Evolutionary conservation across 2,113 vertebrate genomes (phyloP).

Genomic region (Poeciliopsis turrubarensis): DNA sequence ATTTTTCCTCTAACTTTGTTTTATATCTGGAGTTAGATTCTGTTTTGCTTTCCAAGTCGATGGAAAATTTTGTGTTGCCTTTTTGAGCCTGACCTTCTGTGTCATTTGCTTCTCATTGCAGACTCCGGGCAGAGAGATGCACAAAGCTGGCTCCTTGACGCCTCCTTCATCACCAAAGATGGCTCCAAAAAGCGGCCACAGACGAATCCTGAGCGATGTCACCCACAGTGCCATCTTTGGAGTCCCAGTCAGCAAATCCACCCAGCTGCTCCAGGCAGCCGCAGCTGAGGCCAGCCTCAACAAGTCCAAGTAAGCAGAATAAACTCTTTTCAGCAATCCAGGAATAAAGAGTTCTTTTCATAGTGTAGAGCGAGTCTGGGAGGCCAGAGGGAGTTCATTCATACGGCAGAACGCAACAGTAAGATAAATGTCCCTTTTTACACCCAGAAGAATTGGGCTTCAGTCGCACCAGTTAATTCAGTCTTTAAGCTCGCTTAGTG

Average conservation of each 20-base stretch:
- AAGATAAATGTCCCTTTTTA: slow-evolving; percentile 53
- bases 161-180: slow-evolving; percentile 96
- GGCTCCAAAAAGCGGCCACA: slow-evolving; percentile 89
- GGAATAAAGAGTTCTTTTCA: slow-evolving; percentile 61
- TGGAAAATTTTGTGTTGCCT: not conserved
- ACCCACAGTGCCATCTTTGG: slow-evolving; percentile 97
- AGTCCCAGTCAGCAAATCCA: slow-evolving; percentile 96
- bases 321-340: slow-evolving; percentile 42
- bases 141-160: slow-evolving; percentile 92
- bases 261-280: slow-evolving; percentile 94
- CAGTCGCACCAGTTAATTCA: slow-evolving; percentile 39
- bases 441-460: slow-evolving; percentile 19
- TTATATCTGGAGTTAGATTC: slow-evolving; percentile 12
- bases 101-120: slow-evolving; percentile 19
- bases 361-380: slow-evolving; percentile 35
- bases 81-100: not conserved
- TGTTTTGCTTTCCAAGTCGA: not conserved
- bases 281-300: slow-evolving; percentile 97
- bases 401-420: slow-evolving; percentile 36
- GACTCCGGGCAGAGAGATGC: slow-evolving; percentile 57
- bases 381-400: slow-evolving; percentile 56
- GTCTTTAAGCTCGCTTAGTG: slow-evolving; percentile 46
- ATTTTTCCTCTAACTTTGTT: slow-evolving; percentile 1
- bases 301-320: slow-evolving; percentile 93
- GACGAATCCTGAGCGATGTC: slow-evolving; percentile 95